phyloP scores from a whole-genome alignment of 2,797 vertebrate species.

The Hylomyscus alleni region DNA sequence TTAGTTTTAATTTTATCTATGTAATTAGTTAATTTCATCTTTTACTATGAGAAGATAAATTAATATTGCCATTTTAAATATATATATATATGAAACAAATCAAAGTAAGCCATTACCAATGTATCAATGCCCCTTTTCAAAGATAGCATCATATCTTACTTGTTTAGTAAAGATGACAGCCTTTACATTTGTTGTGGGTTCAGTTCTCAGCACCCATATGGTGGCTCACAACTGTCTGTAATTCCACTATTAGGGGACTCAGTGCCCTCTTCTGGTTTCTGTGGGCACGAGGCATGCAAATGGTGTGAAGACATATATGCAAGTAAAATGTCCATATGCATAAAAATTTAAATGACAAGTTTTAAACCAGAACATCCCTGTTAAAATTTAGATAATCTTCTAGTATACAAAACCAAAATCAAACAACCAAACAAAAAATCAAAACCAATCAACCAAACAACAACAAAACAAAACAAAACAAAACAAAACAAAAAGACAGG shows the following conservation, averaged over 20 bases:
- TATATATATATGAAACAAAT: conserved; percentile 23
- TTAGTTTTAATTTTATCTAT: no score
- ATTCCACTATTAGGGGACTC: neutral
- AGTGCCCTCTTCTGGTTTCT: neutral
- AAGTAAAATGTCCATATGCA: neutral
- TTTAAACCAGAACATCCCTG: neutral
- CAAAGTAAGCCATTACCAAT: neutral
- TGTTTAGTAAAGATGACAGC: neutral
- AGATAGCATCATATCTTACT: neutral
- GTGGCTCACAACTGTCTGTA: neutral
- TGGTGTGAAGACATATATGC: neutral
- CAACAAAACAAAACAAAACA: no score
- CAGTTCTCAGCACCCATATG: neutral
- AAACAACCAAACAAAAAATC: no score
- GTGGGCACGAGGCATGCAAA: neutral
- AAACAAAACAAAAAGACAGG: neutral
- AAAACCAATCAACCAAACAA: no score
- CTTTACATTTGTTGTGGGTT: neutral
- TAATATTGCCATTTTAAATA: neutral
- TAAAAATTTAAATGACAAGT: neutral
- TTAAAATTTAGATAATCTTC: neutral
- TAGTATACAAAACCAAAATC: neutral
- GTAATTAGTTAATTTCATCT: neutral
- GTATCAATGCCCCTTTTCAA: neutral
- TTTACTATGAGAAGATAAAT: conserved; percentile 1